phyloP scores from a whole-genome alignment of 2,113 vertebrate species.

The Azemiops feae region DNA sequence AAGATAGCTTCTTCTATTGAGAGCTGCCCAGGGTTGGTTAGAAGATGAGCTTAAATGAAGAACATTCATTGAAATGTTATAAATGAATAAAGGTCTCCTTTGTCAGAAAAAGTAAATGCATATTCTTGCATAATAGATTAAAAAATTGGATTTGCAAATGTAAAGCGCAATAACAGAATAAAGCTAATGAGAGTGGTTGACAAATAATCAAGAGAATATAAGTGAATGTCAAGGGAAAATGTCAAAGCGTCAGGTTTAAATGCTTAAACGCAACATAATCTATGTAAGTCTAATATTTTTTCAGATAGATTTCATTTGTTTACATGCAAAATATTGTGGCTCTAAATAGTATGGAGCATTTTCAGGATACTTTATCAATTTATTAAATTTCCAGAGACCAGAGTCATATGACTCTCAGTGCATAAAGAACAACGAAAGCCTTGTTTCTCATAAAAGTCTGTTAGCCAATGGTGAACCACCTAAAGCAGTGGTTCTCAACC shows the following conservation, averaged over 20 bases:
- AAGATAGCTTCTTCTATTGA: not conserved
- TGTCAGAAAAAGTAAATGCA: slow-evolving; percentile 2
- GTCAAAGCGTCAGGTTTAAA: not conserved
- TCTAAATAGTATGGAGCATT: not conserved
- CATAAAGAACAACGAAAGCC: not conserved
- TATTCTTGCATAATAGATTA: not conserved
- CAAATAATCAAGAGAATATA: not conserved
- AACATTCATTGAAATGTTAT: not conserved
- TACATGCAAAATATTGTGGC: not conserved
- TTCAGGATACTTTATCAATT: not conserved
- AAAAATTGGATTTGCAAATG: not conserved
- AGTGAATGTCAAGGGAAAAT: not conserved
- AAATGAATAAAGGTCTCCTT: not conserved
- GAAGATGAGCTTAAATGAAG: not conserved
- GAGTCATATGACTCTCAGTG: not conserved
- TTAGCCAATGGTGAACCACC: not conserved
- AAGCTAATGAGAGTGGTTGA: not conserved
- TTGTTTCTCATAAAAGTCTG: not conserved
- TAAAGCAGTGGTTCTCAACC: not conserved
- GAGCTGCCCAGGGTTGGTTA: not conserved
- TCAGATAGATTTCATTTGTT: not conserved
- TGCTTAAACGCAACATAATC: not conserved
- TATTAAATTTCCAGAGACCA: not conserved
- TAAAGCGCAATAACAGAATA: not conserved
- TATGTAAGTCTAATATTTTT: not conserved